A percentile compares a stretch with the other conserved stretches of the same genome.
Evolutionary conservation across 2,888 invertebrate species (phyloP).

Genomic region (Ophraella communa): DNA sequence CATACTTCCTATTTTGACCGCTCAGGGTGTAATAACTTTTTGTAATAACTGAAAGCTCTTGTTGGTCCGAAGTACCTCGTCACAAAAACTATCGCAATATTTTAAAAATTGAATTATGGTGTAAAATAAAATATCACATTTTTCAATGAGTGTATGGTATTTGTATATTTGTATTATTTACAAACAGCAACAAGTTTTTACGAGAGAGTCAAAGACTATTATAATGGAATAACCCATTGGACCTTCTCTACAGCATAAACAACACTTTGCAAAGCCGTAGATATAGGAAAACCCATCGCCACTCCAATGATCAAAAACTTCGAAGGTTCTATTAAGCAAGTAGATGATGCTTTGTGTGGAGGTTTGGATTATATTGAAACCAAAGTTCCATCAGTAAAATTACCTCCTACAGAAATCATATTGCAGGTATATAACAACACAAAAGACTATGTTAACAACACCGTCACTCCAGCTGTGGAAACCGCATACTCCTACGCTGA

Average conservation of each 20-base stretch:
- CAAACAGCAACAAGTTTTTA: too few species aligned
- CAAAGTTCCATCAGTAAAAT: conserved; percentile 65
- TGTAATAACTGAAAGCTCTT: too few species aligned
- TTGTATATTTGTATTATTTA: too few species aligned
- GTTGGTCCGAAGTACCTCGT: too few species aligned
- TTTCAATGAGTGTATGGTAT: too few species aligned
- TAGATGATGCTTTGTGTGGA: conserved; percentile 64
- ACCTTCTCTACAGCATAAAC: conserved; percentile 65
- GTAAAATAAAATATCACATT: too few species aligned
- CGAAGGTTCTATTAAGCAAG: conserved; percentile 63
- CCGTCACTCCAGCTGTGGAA: conserved; percentile 47
- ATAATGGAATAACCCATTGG: conserved; percentile 64
- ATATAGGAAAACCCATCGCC: conserved; percentile 62
- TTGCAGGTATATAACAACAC: conserved; percentile 59
- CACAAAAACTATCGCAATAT: too few species aligned
- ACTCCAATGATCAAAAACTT: conserved; percentile 62
- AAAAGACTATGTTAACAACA: conserved; percentile 55
- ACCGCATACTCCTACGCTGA: conserved; percentile 46
- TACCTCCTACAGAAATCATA: conserved; percentile 62
- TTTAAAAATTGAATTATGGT: too few species aligned
- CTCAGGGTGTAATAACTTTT: too few species aligned
- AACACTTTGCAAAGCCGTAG: conserved; percentile 62
- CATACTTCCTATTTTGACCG: background rate
- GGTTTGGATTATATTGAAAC: conserved; percentile 65
- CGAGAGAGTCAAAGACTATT: conserved; percentile 67